Evolutionary conservation across 1,140 invertebrate genomes (phyloP).

Genomic region (Nymphalis io): DNA sequence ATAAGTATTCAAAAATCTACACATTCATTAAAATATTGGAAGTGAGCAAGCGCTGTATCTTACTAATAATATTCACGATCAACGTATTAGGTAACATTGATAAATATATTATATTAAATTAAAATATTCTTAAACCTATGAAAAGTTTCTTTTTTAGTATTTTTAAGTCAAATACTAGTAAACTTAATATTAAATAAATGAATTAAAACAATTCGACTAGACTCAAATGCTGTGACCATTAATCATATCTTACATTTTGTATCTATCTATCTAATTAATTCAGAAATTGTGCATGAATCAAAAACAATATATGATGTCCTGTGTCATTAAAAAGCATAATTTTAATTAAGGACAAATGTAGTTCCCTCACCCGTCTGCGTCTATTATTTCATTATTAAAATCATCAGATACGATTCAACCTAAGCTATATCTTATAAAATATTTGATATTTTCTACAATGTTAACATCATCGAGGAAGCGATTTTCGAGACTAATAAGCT

Average conservation of each 20-base stretch:
- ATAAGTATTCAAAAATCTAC: constrained; percentile 20
- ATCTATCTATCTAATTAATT: constrained; percentile 73
- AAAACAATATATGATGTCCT: constrained; percentile 40
- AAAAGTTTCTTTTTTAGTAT: neutral
- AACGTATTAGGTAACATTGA: constrained; percentile 39
- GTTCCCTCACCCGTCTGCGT: constrained; percentile 28
- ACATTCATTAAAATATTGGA: constrained; percentile 49
- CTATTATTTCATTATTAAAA: constrained; percentile 50
- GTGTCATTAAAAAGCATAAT: constrained; percentile 31
- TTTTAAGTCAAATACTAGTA: neutral
- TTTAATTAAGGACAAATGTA: constrained; percentile 18
- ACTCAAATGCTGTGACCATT: constrained; percentile 29
- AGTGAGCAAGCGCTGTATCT: constrained; percentile 57
- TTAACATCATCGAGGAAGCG: constrained; percentile 61
- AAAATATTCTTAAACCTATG: constrained; percentile 7
- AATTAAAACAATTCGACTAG: constrained; percentile 21
- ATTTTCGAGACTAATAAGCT: constrained; percentile 61
- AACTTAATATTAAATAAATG: neutral
- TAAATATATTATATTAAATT: constrained; percentile 24
- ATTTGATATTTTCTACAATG: constrained; percentile 61
- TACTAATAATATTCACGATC: constrained; percentile 27
- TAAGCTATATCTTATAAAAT: constrained; percentile 62
- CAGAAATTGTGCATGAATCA: constrained; percentile 73
- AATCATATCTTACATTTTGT: constrained; percentile 60
- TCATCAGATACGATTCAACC: constrained; percentile 53